phyloP scores from a whole-genome alignment of 2,797 vertebrate species.

The Phoebastria nigripes region DNA sequence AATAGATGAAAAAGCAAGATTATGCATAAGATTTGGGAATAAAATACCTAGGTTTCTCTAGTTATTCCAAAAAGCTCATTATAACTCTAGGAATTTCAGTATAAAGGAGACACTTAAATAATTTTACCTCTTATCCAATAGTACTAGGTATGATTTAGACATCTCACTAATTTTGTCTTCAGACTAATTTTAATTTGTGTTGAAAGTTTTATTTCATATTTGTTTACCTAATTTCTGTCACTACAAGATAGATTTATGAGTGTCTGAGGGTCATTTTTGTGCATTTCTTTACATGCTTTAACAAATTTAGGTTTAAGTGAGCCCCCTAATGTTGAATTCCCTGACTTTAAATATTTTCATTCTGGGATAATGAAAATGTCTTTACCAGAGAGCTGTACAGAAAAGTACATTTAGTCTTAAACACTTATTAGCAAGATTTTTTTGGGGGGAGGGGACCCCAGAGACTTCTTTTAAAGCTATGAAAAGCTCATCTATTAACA shows the following conservation, averaged over 20 bases:
- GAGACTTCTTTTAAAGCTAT: not conserved
- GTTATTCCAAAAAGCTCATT: not conserved
- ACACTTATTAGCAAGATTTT: not conserved
- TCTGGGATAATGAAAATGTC: not conserved
- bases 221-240: not conserved
- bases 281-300: not conserved
- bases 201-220: not conserved
- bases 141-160: not conserved
- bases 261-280: not conserved
- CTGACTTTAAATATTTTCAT: conserved; percentile 5
- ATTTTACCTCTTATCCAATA: not conserved
- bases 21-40: not conserved
- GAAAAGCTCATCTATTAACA: not conserved
- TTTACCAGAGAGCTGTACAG: not conserved
- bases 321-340: not conserved
- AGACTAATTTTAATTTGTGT: not conserved
- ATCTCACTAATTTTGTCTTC: not conserved
- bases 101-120: not conserved
- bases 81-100: not conserved
- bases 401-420: not conserved
- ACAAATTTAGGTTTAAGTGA: not conserved
- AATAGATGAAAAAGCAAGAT: not conserved
- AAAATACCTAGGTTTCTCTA: not conserved
- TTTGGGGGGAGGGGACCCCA: not conserved
- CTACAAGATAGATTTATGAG: not conserved